Base-by-base conservation (phyloP, 2,113 vertebrate genomes). In the Rhineura floridana region DNA sequence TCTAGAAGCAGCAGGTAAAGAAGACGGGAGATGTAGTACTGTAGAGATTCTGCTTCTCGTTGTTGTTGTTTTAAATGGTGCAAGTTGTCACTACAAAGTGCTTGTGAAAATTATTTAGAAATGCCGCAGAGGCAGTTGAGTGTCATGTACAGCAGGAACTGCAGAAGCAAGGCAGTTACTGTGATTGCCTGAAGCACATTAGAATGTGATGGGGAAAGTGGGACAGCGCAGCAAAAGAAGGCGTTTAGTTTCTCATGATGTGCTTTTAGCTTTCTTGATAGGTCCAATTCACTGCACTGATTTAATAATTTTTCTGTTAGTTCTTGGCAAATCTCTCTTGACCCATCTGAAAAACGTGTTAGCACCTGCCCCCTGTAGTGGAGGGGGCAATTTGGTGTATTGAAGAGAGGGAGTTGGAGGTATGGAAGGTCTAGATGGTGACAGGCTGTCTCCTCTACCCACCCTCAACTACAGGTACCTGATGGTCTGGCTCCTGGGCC, bases 341-440 rank as follows among this genome's bases (percentile, higher is more conserved):
- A 39, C 17, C 28, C 21, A 0, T 0, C 0, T 62, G 50, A 55
- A 65, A 79, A 81, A 84, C 25, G n/a, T 5, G 55, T 59, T 59
- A 59, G 55, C 55, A 21, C 55, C 55, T 19, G 15, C 55, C 2
- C n/a, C n/a, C n/a, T n/a, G n/a, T n/a, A n/a, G n/a, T n/a, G n/a
- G n/a, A n/a, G n/a, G n/a, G n/a, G n/a, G n/a, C n/a, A n/a, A n/a
- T n/a, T n/a, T n/a, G n/a, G n/a, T n/a, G n/a, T n/a, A n/a, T n/a
- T n/a, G n/a, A n/a, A n/a, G n/a, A n/a, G n/a, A n/a, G n/a, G n/a
- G n/a, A n/a, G n/a, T n/a, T n/a, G n/a, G n/a, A n/a, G n/a, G n/a
- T n/a, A n/a, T n/a, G n/a, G n/a, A n/a, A n/a, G n/a, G n/a, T n/a
- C n/a, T n/a, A n/a, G n/a, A n/a, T n/a, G n/a, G n/a, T n/a, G n/a